A percentile compares a stretch with the other conserved stretches of the same genome.
Evolutionary conservation across 2,113 vertebrate genomes (phyloP).

Genomic region (Otolemur garnettii): DNA sequence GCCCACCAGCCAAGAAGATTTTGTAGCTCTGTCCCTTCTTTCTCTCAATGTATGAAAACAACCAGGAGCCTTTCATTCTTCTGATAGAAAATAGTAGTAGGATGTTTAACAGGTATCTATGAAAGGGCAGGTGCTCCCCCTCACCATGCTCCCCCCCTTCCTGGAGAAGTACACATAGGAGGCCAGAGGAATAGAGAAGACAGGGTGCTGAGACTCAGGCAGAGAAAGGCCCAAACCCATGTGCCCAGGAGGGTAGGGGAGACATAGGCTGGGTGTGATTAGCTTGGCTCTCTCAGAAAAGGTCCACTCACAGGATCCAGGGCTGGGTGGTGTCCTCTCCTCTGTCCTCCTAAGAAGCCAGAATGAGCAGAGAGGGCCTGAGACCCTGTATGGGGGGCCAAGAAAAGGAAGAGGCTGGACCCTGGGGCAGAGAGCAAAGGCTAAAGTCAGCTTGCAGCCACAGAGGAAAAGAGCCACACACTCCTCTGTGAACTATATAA

Average conservation of each 20-base stretch:
- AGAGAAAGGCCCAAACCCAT: background rate
- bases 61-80: background rate
- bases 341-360: no score
- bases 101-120: background rate
- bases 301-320: background rate
- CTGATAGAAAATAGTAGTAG: background rate
- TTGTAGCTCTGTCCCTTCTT: background rate
- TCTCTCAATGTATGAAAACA: background rate
- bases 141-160: fast-evolving
- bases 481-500: fast-evolving
- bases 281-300: no score
- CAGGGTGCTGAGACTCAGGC: no score
- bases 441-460: background rate
- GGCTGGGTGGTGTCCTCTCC: fast-evolving
- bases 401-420: background rate
- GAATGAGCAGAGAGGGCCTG: background rate
- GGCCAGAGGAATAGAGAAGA: no score
- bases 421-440: background rate
- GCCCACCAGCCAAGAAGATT: background rate
- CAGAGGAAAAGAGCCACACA: background rate
- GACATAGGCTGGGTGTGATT: background rate
- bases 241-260: no score
- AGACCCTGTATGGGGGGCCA: background rate
- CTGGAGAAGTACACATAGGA: background rate
- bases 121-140: background rate